phyloP scores from a whole-genome alignment of 1,140 invertebrate genomes.

The Hydropsyche tenuis region DNA sequence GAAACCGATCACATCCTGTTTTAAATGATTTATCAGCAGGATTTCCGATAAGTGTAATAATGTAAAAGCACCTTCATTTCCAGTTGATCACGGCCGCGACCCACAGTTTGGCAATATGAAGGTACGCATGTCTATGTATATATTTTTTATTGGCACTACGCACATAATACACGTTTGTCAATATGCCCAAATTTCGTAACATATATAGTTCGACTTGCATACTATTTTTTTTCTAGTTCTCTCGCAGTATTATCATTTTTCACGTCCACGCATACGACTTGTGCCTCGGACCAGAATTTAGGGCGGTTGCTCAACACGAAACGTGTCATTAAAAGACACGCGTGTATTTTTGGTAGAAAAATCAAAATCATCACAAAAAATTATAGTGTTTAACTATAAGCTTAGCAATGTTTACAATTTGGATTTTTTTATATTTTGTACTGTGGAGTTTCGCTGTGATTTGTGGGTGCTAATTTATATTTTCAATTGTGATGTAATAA shows the following conservation, averaged over 20 bases:
- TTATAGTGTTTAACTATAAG: too few species aligned
- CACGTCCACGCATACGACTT: conserved; percentile 13
- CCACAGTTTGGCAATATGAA: conserved; percentile 7
- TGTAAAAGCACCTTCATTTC: neutral
- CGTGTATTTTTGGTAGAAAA: conserved; percentile 1
- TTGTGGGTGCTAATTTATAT: too few species aligned
- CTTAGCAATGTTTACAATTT: too few species aligned
- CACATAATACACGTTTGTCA: conserved; percentile 15
- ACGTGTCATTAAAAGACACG: conserved; percentile 28
- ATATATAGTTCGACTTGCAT: conserved; percentile 14
- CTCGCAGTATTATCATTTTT: conserved; percentile 21
- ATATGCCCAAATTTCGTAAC: conserved; percentile 23
- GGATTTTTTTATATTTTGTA: too few species aligned
- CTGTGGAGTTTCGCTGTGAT: too few species aligned
- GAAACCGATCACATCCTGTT: too few species aligned
- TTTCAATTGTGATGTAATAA: too few species aligned
- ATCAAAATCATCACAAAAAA: neutral
- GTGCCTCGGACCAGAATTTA: conserved; percentile 10
- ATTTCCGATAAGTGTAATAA: neutral
- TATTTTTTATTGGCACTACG: conserved; percentile 5
- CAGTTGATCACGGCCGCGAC: neutral
- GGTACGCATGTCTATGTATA: neutral
- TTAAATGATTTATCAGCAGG: too few species aligned
- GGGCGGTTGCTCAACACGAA: conserved; percentile 11
- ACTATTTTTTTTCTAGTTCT: conserved; percentile 28